Percentiles rank a stretch among this genome's conserved stretches.
Evolutionary conservation across 2,113 vertebrate genomes (phyloP).

Genomic region (Carollia perspicillata): DNA sequence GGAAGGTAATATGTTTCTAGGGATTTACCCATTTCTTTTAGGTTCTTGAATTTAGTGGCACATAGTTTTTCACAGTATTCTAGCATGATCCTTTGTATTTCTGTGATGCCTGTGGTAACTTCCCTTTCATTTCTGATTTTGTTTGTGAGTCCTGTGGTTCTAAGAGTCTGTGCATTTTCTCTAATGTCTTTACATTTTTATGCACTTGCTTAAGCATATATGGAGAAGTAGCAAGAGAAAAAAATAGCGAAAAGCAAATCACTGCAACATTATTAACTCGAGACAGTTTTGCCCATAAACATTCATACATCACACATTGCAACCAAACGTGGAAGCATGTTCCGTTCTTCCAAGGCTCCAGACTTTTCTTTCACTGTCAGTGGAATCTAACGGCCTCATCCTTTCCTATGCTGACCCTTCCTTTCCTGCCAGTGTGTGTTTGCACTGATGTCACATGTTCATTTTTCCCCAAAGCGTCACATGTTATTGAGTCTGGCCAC

Average conservation of each 20-base stretch:
- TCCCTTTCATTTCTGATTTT: neutral
- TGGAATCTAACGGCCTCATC: neutral
- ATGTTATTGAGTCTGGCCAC: neutral
- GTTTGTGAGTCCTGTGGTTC: neutral
- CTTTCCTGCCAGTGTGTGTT: neutral
- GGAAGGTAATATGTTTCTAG: neutral
- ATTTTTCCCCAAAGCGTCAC: conserved; percentile 5
- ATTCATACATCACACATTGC: neutral
- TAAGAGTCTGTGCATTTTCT: neutral
- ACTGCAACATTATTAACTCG: neutral
- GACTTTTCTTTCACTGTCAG: neutral
- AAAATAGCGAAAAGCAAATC: neutral
- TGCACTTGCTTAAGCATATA: neutral
- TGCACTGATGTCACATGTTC: neutral
- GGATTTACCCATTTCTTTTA: neutral
- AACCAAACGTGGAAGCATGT: neutral
- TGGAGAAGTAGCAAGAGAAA: neutral
- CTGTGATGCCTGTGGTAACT: neutral
- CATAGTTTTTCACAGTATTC: neutral
- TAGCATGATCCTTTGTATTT: neutral
- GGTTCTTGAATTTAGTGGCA: neutral
- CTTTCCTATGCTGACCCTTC: neutral
- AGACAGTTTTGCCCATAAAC: neutral
- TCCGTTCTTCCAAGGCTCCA: neutral
- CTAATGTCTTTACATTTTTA: neutral